Evolutionary conservation across 2,888 invertebrate genomes (phyloP).

Genomic region (Melanophora roralis): DNA sequence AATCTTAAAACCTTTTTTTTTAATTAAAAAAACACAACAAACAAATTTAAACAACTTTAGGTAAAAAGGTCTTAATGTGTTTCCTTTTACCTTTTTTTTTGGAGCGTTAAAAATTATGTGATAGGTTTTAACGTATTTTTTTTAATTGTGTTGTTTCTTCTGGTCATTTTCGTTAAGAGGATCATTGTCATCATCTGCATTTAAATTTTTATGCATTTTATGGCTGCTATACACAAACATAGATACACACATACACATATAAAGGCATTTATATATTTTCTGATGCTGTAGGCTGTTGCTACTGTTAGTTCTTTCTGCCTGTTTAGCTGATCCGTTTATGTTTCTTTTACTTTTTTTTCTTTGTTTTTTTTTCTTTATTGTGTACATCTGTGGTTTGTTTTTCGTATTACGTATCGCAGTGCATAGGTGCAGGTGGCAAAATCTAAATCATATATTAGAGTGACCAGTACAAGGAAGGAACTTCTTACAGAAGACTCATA

Average conservation of each 20-base stretch:
- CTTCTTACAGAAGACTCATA: too few species aligned
- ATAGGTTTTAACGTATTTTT: slow-evolving; percentile 23
- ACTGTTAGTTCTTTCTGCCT: slow-evolving; percentile 35
- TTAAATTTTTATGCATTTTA: slow-evolving; percentile 24
- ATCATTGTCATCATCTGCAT: slow-evolving; percentile 37
- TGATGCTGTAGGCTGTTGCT: slow-evolving; percentile 45
- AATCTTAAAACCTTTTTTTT: slow-evolving; percentile 26
- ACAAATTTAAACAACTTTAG: slow-evolving; percentile 53
- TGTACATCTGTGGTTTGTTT: slow-evolving; percentile 58
- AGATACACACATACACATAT: too few species aligned
- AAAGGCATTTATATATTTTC: slow-evolving; percentile 14
- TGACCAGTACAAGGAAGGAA: slow-evolving; percentile 13
- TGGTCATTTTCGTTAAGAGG: slow-evolving; percentile 28
- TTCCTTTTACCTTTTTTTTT: slow-evolving; percentile 10
- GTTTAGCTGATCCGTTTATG: neutral
- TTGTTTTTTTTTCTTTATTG: slow-evolving; percentile 7
- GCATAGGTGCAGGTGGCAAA: slow-evolving; percentile 53
- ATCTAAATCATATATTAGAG: slow-evolving; percentile 9
- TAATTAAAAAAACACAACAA: slow-evolving; percentile 27
- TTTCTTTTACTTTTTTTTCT: neutral
- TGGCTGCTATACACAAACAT: neutral
- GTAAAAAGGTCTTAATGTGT: slow-evolving; percentile 45
- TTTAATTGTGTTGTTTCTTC: neutral
- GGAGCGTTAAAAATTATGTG: neutral
- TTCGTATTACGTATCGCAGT: slow-evolving; percentile 37